Percentiles rank a stretch among this genome's conserved stretches.
Evolutionary conservation across 2,797 vertebrate species (phyloP).

Genomic region (Notamacropus eugenii): DNA sequence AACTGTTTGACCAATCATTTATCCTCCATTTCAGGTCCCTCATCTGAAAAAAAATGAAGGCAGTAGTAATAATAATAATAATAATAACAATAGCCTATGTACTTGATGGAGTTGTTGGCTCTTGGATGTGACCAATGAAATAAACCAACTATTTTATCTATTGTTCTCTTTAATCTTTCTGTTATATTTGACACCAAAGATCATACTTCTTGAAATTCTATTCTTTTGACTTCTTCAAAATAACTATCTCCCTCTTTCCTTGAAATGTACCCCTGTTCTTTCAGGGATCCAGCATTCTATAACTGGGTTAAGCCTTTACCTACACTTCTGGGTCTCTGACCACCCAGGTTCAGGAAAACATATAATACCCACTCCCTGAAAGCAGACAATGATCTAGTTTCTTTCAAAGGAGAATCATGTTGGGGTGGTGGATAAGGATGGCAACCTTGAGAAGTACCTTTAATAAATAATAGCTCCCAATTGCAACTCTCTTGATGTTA

Average conservation of each 20-base stretch:
- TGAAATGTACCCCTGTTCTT: background rate
- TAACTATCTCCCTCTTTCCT: background rate
- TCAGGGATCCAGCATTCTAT: background rate
- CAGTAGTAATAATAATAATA: background rate
- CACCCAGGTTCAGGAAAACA: background rate
- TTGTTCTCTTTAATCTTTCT: background rate
- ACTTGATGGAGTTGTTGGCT: background rate
- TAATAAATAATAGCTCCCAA: background rate
- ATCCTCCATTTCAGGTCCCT: background rate
- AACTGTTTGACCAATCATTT: background rate
- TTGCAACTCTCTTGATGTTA: background rate
- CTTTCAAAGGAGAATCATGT: background rate
- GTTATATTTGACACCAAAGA: background rate
- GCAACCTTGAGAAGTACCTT: background rate
- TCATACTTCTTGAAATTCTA: background rate
- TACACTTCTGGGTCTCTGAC: background rate
- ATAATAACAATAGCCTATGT: background rate
- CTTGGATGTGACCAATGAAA: background rate
- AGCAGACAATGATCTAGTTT: background rate
- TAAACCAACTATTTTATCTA: background rate
- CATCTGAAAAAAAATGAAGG: slow-evolving; percentile 5
- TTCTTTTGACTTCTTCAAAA: background rate
- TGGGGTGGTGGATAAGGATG: background rate
- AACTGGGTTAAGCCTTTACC: background rate
- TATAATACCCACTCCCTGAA: background rate